Evolutionary conservation across 2,888 invertebrate genomes (phyloP).

Genomic region (Leucoma salicis): DNA sequence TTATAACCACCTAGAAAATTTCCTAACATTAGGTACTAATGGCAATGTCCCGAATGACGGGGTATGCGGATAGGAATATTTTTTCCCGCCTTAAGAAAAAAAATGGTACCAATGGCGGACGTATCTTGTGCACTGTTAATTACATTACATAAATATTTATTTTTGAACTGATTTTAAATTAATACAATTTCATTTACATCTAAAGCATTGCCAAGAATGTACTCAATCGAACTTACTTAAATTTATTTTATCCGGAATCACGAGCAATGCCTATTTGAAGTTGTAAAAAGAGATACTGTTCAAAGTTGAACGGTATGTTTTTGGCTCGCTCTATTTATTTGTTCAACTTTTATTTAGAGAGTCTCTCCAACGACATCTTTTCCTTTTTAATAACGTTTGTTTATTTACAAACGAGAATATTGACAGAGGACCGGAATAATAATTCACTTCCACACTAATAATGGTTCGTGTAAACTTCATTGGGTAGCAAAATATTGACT

Average conservation of each 20-base stretch:
- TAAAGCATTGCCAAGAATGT: too few relatives aligned
- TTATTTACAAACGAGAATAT: constrained; percentile 26
- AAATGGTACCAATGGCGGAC: too few relatives aligned
- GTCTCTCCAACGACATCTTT: constrained; percentile 14
- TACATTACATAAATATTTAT: too few relatives aligned
- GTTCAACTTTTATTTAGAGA: constrained; percentile 21
- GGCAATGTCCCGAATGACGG: too few relatives aligned
- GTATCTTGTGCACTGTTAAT: too few relatives aligned
- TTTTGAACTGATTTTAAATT: too few relatives aligned
- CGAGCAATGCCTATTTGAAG: constrained; percentile 24
- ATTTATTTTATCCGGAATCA: constrained; percentile 26
- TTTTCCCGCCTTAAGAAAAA: too few relatives aligned
- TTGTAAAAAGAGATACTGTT: constrained; percentile 31
- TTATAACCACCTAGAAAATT: too few relatives aligned
- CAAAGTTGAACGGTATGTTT: constrained; percentile 20
- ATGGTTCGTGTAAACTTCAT: constrained; percentile 13
- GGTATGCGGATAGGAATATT: too few relatives aligned
- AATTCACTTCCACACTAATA: constrained; percentile 27
- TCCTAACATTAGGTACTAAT: too few relatives aligned
- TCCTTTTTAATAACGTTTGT: constrained; percentile 27
- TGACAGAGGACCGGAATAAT: constrained; percentile 27
- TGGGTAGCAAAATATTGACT: constrained; percentile 1
- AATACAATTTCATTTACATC: too few relatives aligned
- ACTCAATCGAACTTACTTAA: constrained; percentile 27
- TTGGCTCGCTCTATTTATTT: constrained; percentile 21